These are phyloP conservation scores for Neotragus moschatus DNA, from an alignment of 2,113 vertebrate species.

Conservation along the genomic window DNA sequence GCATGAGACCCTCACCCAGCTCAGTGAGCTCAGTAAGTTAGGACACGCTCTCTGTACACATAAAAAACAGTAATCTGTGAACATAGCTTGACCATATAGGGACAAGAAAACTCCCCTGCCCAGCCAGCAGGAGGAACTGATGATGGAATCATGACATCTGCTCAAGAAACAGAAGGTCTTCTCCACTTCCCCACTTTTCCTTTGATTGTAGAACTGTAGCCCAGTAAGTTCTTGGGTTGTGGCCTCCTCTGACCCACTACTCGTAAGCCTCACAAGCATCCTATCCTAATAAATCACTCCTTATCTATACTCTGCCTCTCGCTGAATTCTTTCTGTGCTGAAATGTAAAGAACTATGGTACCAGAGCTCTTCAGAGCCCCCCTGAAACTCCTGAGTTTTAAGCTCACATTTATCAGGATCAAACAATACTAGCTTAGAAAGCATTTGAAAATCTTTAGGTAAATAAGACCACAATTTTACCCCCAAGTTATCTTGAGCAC, in stretches of 20 bases:
- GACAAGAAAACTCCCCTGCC: neutral
- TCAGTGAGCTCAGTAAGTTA: neutral
- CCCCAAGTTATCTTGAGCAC: neutral
- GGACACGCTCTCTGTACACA: neutral
- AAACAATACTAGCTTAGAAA: neutral
- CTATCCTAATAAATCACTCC: neutral
- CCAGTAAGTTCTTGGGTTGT: neutral
- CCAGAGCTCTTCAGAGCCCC: neutral
- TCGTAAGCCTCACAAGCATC: neutral
- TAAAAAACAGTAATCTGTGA: neutral
- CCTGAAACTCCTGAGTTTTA: neutral
- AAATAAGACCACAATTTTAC: neutral
- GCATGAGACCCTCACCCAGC: neutral
- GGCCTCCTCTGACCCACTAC: neutral
- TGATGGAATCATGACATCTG: neutral
- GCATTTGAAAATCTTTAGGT: constrained; percentile 10
- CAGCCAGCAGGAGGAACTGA: neutral
- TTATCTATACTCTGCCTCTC: neutral
- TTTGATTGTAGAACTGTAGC: neutral
- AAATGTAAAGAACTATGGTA: neutral
- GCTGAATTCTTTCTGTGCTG: neutral
- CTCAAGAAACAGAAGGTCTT: neutral
- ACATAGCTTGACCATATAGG: neutral
- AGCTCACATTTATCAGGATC: neutral
- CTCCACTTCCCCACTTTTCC: neutral